These are phyloP conservation scores for Drosophila buzzatii DNA, from an alignment of 2,888 invertebrate species.

Conservation along the genomic window DNA sequence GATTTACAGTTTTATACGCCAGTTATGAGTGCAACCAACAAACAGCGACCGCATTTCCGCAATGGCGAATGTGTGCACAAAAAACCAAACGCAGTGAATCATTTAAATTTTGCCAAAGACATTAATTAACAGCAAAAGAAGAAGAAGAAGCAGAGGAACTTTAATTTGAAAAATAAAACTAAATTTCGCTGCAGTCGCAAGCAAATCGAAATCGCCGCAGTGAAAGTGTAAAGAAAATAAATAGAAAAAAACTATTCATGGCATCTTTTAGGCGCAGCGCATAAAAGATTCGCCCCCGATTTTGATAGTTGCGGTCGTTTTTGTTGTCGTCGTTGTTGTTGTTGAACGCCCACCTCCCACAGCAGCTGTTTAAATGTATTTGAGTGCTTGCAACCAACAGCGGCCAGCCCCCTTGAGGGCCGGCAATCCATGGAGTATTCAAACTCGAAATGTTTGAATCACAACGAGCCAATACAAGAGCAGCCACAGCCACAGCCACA, in stretches of 20 bases:
- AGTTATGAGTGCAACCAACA: slow-evolving; percentile 78
- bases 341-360: slow-evolving; percentile 39
- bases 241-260: slow-evolving; percentile 41
- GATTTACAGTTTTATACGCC: slow-evolving; percentile 79
- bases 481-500: slow-evolving; percentile 28
- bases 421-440: slow-evolving; percentile 86
- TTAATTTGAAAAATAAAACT: not conserved
- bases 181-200: slow-evolving; percentile 21
- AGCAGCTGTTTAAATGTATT: slow-evolving; percentile 85
- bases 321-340: slow-evolving; percentile 26
- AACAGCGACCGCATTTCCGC: slow-evolving; percentile 74
- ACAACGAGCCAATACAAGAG: slow-evolving; percentile 43
- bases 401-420: slow-evolving; percentile 85
- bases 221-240: slow-evolving; percentile 49
- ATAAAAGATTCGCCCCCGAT: slow-evolving; percentile 50
- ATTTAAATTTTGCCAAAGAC: not conserved
- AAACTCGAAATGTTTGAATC: slow-evolving; percentile 83
- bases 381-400: slow-evolving; percentile 82
- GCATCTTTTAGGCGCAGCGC: slow-evolving; percentile 79
- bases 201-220: slow-evolving; percentile 39
- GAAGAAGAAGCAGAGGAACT: slow-evolving; percentile 8
- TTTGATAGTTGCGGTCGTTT: slow-evolving; percentile 21
- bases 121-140: slow-evolving; percentile 10
- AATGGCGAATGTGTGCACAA: slow-evolving; percentile 46
- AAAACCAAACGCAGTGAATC: slow-evolving; percentile 19